phyloP scores from a whole-genome alignment of 2,888 invertebrate genomes.

The Caradrina clavipalpis region DNA sequence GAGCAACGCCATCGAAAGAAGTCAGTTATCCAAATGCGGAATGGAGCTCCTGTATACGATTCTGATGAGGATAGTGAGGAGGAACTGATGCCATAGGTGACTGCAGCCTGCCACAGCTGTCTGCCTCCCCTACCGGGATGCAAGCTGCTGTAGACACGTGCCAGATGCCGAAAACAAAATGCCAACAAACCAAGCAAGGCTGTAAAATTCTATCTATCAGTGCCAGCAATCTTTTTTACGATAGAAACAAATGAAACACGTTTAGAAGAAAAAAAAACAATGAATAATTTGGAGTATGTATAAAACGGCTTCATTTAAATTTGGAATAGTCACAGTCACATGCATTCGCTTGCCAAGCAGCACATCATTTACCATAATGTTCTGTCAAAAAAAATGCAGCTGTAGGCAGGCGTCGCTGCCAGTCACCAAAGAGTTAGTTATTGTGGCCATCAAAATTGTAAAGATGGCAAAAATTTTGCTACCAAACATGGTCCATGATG shows the following conservation, averaged over 20 bases:
- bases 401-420: constrained; percentile 30
- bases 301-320: not conserved
- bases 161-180: constrained; percentile 17
- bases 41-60: constrained; percentile 89
- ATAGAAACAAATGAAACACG: not conserved
- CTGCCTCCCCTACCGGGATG: constrained; percentile 22
- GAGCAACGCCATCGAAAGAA: constrained; percentile 91
- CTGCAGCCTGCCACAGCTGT: constrained; percentile 43
- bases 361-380: not conserved
- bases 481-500: constrained; percentile 16
- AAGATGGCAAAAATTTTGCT: constrained; percentile 13
- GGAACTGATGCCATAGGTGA: constrained; percentile 84
- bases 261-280: not conserved
- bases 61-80: constrained; percentile 93
- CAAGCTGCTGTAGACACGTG: constrained; percentile 28
- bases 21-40: constrained; percentile 91
- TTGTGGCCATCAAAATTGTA: constrained; percentile 2
- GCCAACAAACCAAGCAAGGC: constrained; percentile 16
- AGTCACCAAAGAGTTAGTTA: constrained; percentile 1
- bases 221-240: not conserved
- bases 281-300: too few relatives aligned
- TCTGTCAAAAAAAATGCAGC: constrained; percentile 15
- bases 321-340: not conserved
- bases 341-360: not conserved
- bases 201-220: constrained; percentile 1